Evolutionary conservation across 2,113 vertebrate species (phyloP), one percentile per base, ranked within the genome.

Genomic region (Oxygymnocypris stewartii): DNA sequence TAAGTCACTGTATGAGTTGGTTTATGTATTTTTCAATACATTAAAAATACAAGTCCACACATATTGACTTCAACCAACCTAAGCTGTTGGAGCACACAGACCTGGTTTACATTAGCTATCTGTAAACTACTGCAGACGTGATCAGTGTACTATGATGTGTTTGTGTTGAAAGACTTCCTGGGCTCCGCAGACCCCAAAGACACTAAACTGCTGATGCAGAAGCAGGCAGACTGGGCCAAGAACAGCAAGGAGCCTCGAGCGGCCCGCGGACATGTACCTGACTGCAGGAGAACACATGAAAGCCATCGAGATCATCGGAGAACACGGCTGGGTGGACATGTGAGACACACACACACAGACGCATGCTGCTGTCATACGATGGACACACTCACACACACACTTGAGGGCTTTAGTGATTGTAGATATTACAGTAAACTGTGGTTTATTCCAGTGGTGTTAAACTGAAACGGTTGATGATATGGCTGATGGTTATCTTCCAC

Each of bases 241-340:
- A 98, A 97, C 63, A 98, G 95, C 92, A 96, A 97, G 28, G 98
- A 99, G 61, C 98, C 97, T 0, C 95, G 94, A 83, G 95, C 96
- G 0, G 98, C 98, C 0, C n/a, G 98, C 98, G 0, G 96, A 99
- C 91, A 99, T 99, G 98, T 99, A 99, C 93, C 92, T 99, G n/a
- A 96, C 96, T n/a, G 98, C 97, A 0, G 97, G 98, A 3, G 97
- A 99, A 91, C 96, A 99, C 82, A 63, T 95, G 89, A 99, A 97
- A 94, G 98, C 98, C 92, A 97, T 99, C 3, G 97, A 99, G 69
- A 95, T 99, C 92, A 97, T 97, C 0, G 97, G 97, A 1, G 94
- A 96, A 87, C 96, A 96, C 0, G 96, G 97, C 93, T 99, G 98
- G 97, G 94, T 96, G 4, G 97, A 99, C 88, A 93, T 94, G 98